Conservation (phyloP, 2,888 invertebrate species). For the Rhagophthalmus giganteus region DNA sequence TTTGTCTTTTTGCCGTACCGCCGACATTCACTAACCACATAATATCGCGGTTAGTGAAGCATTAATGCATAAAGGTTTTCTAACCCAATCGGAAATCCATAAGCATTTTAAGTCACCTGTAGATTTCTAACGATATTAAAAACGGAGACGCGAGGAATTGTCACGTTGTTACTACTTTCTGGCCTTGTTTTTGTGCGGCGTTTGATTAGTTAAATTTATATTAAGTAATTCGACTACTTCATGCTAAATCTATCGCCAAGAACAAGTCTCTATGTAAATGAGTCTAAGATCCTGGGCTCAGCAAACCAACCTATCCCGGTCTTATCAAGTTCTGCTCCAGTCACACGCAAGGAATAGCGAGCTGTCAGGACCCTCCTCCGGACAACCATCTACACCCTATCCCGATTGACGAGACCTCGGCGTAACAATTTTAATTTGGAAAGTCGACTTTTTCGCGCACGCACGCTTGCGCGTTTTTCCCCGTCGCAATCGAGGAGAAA, state of each 20-base stretch:
- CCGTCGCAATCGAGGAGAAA: too few relatives aligned
- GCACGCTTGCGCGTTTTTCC: too few relatives aligned
- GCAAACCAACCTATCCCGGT: constrained; percentile 37
- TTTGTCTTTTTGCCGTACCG: constrained; percentile 14
- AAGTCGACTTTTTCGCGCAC: neutral
- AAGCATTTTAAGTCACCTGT: constrained; percentile 19
- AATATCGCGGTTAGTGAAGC: constrained; percentile 24
- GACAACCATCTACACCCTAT: constrained; percentile 33
- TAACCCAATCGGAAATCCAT: constrained; percentile 25
- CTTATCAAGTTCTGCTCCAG: constrained; percentile 39
- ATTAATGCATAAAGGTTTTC: constrained; percentile 32
- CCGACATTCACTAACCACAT: constrained; percentile 32
- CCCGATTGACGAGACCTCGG: constrained; percentile 13
- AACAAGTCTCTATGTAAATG: constrained; percentile 40
- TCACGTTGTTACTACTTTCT: constrained; percentile 6
- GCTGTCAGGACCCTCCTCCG: constrained; percentile 39
- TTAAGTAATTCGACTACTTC: constrained; percentile 34
- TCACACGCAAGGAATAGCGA: constrained; percentile 37
- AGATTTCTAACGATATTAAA: constrained; percentile 28
- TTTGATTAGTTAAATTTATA: constrained; percentile 27
- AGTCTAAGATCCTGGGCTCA: constrained; percentile 37
- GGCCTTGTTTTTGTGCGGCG: constrained; percentile 9
- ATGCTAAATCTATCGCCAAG: constrained; percentile 37
- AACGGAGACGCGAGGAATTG: constrained; percentile 16
- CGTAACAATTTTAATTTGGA: neutral